Evolutionary conservation across 2,113 vertebrate genomes (phyloP).

Genomic region (Nesogale talazaci): DNA sequence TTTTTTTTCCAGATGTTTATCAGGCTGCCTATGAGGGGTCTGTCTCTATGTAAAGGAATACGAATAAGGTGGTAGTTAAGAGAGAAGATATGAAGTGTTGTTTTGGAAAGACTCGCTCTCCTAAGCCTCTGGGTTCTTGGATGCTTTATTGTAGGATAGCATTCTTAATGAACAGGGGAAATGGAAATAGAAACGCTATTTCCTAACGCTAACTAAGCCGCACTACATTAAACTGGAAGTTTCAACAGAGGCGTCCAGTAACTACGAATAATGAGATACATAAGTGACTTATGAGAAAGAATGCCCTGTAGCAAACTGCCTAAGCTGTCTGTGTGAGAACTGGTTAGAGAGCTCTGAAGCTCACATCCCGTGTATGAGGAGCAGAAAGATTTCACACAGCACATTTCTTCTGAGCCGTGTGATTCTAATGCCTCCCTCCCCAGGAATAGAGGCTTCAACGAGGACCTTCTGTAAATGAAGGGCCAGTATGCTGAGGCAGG

Average conservation of each 20-base stretch:
- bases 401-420: conserved; percentile 23
- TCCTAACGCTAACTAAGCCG: conserved; percentile 38
- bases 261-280: conserved; percentile 45
- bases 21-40: not conserved
- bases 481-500: not conserved
- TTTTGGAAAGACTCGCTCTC: not conserved
- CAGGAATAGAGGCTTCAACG: not conserved
- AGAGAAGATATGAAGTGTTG: not conserved
- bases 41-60: not conserved
- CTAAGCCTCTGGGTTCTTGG: not conserved
- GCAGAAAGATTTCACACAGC: conserved; percentile 7
- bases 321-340: conserved; percentile 53
- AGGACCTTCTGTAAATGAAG: not conserved
- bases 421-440: conserved; percentile 23
- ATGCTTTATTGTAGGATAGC: not conserved
- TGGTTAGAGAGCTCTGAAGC: conserved; percentile 32
- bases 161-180: not conserved
- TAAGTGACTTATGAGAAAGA: conserved; percentile 36
- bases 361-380: not conserved
- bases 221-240: not conserved
- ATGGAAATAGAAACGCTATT: not conserved
- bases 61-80: not conserved
- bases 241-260: conserved; percentile 47
- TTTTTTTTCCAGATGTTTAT: conserved; percentile 40
- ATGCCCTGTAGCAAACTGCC: conserved; percentile 30